A percentile compares a stretch with the other conserved stretches of the same genome.
These are phyloP conservation scores for Penaeus japonicus DNA, from an alignment of 1,140 invertebrate species.

Conservation along the genomic window DNA sequence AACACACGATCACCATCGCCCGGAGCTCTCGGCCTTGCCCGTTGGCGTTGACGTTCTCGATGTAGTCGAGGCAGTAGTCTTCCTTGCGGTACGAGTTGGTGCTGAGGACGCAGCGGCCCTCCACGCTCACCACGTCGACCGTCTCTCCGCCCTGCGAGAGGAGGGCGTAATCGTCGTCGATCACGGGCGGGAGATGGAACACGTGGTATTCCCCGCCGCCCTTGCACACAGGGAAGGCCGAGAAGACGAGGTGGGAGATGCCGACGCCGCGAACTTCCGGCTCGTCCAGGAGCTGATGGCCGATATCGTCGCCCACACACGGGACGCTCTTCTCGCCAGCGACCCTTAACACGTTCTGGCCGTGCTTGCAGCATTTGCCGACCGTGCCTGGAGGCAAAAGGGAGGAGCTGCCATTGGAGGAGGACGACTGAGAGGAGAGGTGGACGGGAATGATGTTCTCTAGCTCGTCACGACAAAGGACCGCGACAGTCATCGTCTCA, in stretches of 20 bases:
- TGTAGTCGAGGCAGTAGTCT: constrained; percentile 46
- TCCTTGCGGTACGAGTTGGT: neutral
- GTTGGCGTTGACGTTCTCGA: constrained; percentile 10
- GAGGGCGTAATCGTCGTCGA: constrained; percentile 30
- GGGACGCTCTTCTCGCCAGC: neutral
- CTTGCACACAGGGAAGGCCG: constrained; percentile 44
- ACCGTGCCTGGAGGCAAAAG: constrained; percentile 23
- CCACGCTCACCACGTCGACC: constrained; percentile 28
- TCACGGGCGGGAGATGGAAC: constrained; percentile 20
- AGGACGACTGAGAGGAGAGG: neutral
- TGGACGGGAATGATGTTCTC: constrained; percentile 32
- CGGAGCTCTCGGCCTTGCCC: constrained; percentile 15
- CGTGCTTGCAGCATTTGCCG: constrained; percentile 49
- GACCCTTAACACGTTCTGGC: constrained; percentile 28
- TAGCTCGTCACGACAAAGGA: constrained; percentile 40
- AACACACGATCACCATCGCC: constrained; percentile 44
- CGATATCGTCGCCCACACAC: constrained; percentile 24
- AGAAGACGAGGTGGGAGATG: constrained; percentile 37
- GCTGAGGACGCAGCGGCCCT: constrained; percentile 29
- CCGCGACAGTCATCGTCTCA: constrained; percentile 21
- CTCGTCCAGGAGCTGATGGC: constrained; percentile 31
- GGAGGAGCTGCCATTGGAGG: neutral
- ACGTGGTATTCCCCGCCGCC: neutral
- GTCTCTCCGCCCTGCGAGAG: neutral
- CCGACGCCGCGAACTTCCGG: constrained; percentile 29